These are phyloP conservation scores for Eudemis profundana DNA, from an alignment of 2,888 invertebrate genomes.

Conservation along the genomic window DNA sequence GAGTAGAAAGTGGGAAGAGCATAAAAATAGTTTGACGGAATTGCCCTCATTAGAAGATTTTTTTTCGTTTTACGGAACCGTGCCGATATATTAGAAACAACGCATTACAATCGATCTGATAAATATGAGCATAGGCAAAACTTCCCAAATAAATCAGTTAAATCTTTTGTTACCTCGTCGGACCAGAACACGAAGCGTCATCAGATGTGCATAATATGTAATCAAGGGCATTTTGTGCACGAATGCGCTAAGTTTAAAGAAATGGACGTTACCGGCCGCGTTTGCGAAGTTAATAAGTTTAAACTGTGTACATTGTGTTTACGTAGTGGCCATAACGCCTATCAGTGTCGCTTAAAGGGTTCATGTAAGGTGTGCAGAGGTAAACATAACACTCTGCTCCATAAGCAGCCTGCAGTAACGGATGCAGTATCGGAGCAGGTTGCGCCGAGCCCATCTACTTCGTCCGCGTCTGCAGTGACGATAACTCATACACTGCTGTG, in stretches of 20 bases:
- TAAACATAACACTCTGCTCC: constrained; percentile 26
- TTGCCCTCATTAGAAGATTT: neutral
- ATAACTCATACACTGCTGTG: constrained; percentile 20
- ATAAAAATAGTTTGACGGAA: neutral
- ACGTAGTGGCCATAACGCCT: neutral
- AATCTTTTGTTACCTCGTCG: too few species aligned
- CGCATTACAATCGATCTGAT: neutral
- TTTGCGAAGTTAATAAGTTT: neutral
- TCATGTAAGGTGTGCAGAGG: constrained; percentile 28
- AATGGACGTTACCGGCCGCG: constrained; percentile 25
- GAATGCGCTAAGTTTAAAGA: constrained; percentile 35
- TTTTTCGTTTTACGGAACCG: neutral
- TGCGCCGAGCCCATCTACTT: too few species aligned
- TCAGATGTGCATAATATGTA: too few species aligned
- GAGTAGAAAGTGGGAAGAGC: neutral
- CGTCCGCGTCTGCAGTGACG: too few species aligned
- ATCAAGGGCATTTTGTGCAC: constrained; percentile 1
- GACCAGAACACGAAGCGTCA: too few species aligned
- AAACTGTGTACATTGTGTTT: too few species aligned
- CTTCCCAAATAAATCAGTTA: too few species aligned
- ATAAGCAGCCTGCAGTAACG: too few species aligned
- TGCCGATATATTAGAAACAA: neutral
- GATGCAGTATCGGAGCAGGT: too few species aligned
- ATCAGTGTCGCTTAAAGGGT: constrained; percentile 24
- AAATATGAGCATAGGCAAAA: too few species aligned